Conservation (phyloP, 2,888 invertebrate species). For the Cryptus armator region DNA sequence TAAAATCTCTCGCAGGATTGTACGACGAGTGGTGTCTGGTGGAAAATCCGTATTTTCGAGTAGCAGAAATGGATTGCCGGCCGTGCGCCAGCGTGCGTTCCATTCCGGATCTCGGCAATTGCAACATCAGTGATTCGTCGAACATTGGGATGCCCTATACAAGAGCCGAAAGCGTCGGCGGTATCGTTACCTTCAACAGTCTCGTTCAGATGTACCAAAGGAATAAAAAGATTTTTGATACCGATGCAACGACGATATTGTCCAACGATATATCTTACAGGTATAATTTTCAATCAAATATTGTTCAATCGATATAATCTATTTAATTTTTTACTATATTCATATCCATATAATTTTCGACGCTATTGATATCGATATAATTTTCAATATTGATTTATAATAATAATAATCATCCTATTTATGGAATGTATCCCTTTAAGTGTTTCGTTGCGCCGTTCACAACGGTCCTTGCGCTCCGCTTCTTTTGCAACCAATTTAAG, state of each 20-base stretch:
- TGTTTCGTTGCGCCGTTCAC: no score
- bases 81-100: slow-evolving; percentile 91
- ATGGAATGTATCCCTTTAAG: no score
- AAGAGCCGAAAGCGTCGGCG: slow-evolving; percentile 88
- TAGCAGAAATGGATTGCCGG: slow-evolving; percentile 94
- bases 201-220: no score
- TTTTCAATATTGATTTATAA: no score
- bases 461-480: no score
- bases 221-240: slow-evolving; percentile 86
- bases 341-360: no score
- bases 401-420: no score
- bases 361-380: no score
- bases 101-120: slow-evolving; percentile 89
- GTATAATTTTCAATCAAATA: slow-evolving; percentile 64
- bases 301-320: no score
- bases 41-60: slow-evolving; percentile 93
- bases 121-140: slow-evolving; percentile 86
- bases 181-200: slow-evolving; percentile 82
- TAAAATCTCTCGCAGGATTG: slow-evolving; percentile 87
- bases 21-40: slow-evolving; percentile 95
- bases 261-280: slow-evolving; percentile 79
- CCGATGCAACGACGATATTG: slow-evolving; percentile 88
- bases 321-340: no score
- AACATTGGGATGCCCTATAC: slow-evolving; percentile 88
- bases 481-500: no score